A percentile compares a stretch with the other conserved stretches of the same genome.
These are phyloP conservation scores for Euglossa dilemma DNA, from an alignment of 1,140 invertebrate genomes.

Conservation along the genomic window DNA sequence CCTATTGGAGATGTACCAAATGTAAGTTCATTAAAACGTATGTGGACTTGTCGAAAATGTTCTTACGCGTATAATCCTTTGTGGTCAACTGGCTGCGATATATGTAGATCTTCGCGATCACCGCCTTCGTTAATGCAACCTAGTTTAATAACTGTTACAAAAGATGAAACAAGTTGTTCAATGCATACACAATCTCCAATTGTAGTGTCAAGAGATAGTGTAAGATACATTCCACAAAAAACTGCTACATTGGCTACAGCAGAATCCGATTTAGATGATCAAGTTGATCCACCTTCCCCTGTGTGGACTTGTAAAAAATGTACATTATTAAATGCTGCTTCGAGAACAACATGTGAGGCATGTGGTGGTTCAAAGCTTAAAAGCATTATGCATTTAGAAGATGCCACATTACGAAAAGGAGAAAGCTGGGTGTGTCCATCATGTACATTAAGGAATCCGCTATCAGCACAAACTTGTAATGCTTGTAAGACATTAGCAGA, in stretches of 20 bases:
- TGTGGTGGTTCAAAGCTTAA: constrained; percentile 91
- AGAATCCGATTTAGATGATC: constrained; percentile 78
- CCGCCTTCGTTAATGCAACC: constrained; percentile 86
- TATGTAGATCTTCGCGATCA: constrained; percentile 87
- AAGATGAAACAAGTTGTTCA: constrained; percentile 80
- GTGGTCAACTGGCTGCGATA: constrained; percentile 90
- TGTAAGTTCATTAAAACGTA: constrained; percentile 84
- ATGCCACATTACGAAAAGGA: constrained; percentile 87
- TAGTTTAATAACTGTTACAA: constrained; percentile 87
- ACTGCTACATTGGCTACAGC: constrained; percentile 79
- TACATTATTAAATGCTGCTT: constrained; percentile 90
- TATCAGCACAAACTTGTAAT: constrained; percentile 87
- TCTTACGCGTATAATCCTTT: constrained; percentile 94
- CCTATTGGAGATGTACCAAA: constrained; percentile 70
- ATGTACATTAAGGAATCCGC: constrained; percentile 93
- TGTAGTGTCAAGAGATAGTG: constrained; percentile 80
- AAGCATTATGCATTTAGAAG: constrained; percentile 85
- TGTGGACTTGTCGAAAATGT: constrained; percentile 94
- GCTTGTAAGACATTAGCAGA: constrained; percentile 88
- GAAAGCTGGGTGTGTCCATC: constrained; percentile 90
- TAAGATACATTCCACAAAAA: constrained; percentile 82
- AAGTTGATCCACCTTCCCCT: constrained; percentile 76
- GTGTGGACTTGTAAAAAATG: constrained; percentile 94
- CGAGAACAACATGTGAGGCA: constrained; percentile 88
- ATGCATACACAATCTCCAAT: constrained; percentile 75